Percentiles rank a stretch among this genome's conserved stretches.
phyloP scores from a whole-genome alignment of 2,797 vertebrate genomes.

The Catostomus latipinnis region DNA sequence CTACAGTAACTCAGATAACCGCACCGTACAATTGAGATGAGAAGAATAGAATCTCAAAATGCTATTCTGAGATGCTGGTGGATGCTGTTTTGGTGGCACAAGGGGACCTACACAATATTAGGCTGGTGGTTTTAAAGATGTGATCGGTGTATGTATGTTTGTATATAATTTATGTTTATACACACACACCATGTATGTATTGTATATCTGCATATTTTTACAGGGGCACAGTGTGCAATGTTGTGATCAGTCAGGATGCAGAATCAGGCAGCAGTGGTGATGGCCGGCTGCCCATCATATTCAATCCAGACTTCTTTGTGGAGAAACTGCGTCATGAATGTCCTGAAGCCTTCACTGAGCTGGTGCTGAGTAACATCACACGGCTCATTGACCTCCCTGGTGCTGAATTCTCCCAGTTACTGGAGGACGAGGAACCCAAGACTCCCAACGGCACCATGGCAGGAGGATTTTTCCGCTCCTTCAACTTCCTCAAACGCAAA shows the following conservation, averaged over 20 bases:
- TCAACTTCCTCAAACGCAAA: conserved; percentile 95
- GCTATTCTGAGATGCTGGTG: too few species aligned
- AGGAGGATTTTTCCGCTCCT: conserved; percentile 90
- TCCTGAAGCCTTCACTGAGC: conserved; percentile 89
- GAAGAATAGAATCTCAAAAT: too few species aligned
- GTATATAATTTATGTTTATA: too few species aligned
- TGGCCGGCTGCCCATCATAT: conserved; percentile 86
- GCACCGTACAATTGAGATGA: too few species aligned
- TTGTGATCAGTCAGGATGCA: conserved; percentile 86
- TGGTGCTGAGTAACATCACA: conserved; percentile 94
- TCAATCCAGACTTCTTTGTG: conserved; percentile 97
- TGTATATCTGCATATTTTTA: neutral
- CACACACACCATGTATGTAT: too few species aligned
- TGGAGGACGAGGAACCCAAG: conserved; percentile 89
- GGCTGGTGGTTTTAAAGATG: too few species aligned
- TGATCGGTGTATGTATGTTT: too few species aligned
- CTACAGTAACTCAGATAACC: too few species aligned
- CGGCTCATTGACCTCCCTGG: conserved; percentile 95
- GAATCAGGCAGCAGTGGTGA: conserved; percentile 64
- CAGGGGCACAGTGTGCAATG: conserved; percentile 84
- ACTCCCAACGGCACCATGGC: conserved; percentile 80
- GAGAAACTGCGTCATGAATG: conserved; percentile 95
- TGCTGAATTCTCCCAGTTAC: conserved; percentile 89
- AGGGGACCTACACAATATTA: too few species aligned
- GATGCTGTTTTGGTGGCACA: too few species aligned